Percentiles rank a stretch among this genome's conserved stretches.
Evolutionary conservation across 2,113 vertebrate species (phyloP).

Genomic region (Oreochromis aureus): DNA sequence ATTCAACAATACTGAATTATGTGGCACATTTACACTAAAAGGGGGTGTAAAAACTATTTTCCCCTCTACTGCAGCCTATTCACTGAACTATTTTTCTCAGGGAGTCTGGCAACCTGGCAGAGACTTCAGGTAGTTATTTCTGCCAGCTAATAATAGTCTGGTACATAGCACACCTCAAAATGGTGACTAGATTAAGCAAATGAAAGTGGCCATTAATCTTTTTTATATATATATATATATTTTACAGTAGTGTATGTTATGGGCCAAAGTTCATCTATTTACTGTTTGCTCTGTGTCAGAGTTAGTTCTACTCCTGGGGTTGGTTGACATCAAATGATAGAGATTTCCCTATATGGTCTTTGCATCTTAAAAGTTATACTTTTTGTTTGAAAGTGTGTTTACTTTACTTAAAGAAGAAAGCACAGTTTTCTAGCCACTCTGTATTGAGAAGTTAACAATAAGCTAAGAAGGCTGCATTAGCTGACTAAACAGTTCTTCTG

Average conservation of each 20-base stretch:
- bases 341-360: too few species aligned
- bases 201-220: not conserved
- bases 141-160: not conserved
- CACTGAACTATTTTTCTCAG: not conserved
- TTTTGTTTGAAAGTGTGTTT: not conserved
- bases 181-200: not conserved
- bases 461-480: not conserved
- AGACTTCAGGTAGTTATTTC: not conserved
- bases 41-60: not conserved
- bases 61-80: not conserved
- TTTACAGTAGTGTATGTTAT: not conserved
- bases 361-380: not conserved
- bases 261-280: not conserved
- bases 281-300: not conserved
- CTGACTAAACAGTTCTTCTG: not conserved
- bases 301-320: not conserved
- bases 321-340: not conserved
- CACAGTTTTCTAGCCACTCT: not conserved
- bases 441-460: not conserved
- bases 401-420: not conserved
- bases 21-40: not conserved
- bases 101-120: not conserved
- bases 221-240: not conserved
- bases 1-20: not conserved
- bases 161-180: not conserved